Percentiles rank a stretch among this genome's conserved stretches.
Evolutionary conservation across 2,888 invertebrate genomes (phyloP).

Genomic region (Eupithecia abbreviata): DNA sequence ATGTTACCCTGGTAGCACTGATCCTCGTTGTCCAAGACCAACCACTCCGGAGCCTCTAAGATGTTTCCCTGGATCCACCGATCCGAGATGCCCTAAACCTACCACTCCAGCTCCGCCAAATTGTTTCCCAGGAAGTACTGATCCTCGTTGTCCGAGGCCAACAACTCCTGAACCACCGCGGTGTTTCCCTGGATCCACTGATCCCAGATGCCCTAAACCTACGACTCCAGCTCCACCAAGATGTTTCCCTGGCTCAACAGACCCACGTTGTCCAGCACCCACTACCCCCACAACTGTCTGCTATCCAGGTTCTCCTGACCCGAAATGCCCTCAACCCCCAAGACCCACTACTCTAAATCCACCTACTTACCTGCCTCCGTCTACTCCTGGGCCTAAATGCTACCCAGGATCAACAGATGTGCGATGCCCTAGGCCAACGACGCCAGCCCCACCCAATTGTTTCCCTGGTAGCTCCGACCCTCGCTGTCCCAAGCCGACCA

Average conservation of each 20-base stretch:
- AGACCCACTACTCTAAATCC: slow-evolving; percentile 54
- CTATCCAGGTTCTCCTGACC: slow-evolving; percentile 49
- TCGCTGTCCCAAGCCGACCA: slow-evolving; percentile 43
- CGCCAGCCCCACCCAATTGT: slow-evolving; percentile 41
- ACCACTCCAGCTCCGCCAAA: slow-evolving; percentile 36
- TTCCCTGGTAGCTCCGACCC: slow-evolving; percentile 52
- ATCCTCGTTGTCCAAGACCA: slow-evolving; percentile 54
- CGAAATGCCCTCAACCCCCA: slow-evolving; percentile 55
- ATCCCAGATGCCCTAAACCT: slow-evolving; percentile 44
- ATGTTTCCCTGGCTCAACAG: slow-evolving; percentile 64
- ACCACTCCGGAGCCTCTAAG: slow-evolving; percentile 55
- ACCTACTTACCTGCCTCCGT: slow-evolving; percentile 49
- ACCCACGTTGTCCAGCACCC: slow-evolving; percentile 60
- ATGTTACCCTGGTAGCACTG: slow-evolving; percentile 49
- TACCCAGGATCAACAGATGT: slow-evolving; percentile 65
- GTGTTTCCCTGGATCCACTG: slow-evolving; percentile 48
- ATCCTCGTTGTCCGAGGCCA: slow-evolving; percentile 53
- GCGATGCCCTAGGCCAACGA: slow-evolving; percentile 56
- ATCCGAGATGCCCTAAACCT: slow-evolving; percentile 44
- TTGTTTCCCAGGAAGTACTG: slow-evolving; percentile 51
- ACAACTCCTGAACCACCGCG: slow-evolving; percentile 47
- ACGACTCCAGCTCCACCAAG: slow-evolving; percentile 32
- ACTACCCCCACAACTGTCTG: slow-evolving; percentile 52
- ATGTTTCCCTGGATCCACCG: slow-evolving; percentile 45
- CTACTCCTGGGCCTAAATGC: slow-evolving; percentile 47